A percentile compares a stretch with the other conserved stretches of the same genome.
phyloP scores from a whole-genome alignment of 2,113 vertebrate species.

The Strigops habroptila region DNA sequence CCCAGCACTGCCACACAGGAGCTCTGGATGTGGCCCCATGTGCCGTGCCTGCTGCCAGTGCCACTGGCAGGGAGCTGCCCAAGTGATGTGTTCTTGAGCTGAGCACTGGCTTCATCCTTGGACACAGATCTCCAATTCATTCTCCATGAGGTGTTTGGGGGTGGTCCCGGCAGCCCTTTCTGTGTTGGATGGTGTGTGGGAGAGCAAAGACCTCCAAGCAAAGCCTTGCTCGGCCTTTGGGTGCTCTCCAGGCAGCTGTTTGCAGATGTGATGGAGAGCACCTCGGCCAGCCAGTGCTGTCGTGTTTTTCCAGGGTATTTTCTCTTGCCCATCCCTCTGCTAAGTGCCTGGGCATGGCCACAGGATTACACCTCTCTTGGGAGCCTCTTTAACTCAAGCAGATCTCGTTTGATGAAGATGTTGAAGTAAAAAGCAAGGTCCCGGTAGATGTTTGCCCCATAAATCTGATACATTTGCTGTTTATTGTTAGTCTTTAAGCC shows the following conservation, averaged over 20 bases:
- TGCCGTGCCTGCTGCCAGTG: neutral
- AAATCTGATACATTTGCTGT: neutral
- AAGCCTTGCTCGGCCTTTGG: rapidly evolving
- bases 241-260: neutral
- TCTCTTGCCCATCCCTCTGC: neutral
- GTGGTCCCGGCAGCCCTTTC: neutral
- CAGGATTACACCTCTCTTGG: neutral
- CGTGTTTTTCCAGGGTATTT: neutral
- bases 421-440: neutral
- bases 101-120: neutral
- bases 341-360: rapidly evolving
- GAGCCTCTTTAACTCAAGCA: neutral
- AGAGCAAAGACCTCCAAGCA: neutral
- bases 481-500: constrained; percentile 45
- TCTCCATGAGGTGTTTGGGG: neutral
- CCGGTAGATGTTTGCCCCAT: neutral
- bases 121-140: neutral
- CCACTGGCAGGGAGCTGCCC: neutral
- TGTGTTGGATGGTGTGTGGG: no score
- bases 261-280: neutral
- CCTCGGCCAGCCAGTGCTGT: no score
- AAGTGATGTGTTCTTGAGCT: neutral
- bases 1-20: neutral
- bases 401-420: neutral
- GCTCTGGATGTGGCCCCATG: neutral